These are phyloP conservation scores for Drosophila sordidapex DNA, from an alignment of 2,888 invertebrate genomes.

Conservation along the genomic window DNA sequence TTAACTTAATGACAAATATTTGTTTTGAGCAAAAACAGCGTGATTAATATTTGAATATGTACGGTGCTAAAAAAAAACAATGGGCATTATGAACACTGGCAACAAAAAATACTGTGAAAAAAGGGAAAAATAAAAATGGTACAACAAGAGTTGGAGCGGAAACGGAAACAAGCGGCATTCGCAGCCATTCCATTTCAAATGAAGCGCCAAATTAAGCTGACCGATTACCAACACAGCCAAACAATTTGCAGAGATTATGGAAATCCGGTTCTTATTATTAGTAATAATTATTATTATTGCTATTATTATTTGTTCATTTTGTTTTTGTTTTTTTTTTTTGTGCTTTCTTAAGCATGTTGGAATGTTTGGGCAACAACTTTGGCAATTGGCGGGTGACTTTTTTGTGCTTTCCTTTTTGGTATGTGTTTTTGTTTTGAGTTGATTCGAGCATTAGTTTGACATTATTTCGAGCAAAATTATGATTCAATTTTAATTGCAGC, in stretches of 20 bases:
- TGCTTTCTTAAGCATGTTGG: constrained; percentile 7
- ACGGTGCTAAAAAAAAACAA: constrained; percentile 4
- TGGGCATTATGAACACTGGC: constrained; percentile 28
- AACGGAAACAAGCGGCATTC: constrained; percentile 59
- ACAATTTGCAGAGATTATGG: constrained; percentile 29
- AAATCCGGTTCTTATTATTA: constrained; percentile 35
- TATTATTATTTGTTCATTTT: constrained; percentile 2
- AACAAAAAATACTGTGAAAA: constrained; percentile 12
- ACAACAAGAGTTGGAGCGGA: constrained; percentile 40
- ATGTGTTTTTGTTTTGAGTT: background rate
- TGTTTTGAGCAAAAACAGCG: background rate
- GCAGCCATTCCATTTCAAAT: constrained; percentile 35
- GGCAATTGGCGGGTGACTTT: background rate
- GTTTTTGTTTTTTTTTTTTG: background rate
- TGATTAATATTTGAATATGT: background rate
- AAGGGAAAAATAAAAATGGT: background rate
- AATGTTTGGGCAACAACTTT: constrained; percentile 9
- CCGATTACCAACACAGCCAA: constrained; percentile 16
- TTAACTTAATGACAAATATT: constrained; percentile 18
- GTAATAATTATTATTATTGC: background rate
- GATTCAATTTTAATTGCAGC: constrained; percentile 62
- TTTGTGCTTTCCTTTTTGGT: background rate
- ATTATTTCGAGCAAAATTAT: constrained; percentile 33
- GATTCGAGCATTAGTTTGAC: constrained; percentile 16
- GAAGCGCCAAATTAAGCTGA: constrained; percentile 37